These are phyloP conservation scores for Dichetophora obliterata DNA, from an alignment of 2,888 invertebrate genomes.

Conservation along the genomic window DNA sequence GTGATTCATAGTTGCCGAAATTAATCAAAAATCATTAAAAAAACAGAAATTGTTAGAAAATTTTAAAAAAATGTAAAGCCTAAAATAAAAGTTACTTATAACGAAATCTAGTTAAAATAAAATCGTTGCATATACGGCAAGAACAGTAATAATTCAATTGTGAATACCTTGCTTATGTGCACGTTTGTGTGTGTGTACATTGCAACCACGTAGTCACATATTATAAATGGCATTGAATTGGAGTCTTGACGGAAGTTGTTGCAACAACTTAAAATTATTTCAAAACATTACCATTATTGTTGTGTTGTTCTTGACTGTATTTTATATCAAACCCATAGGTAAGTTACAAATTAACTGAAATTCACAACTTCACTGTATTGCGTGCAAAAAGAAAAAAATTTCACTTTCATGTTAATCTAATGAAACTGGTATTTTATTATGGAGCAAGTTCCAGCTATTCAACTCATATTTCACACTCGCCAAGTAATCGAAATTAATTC, in stretches of 20 bases:
- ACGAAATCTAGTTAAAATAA: no score
- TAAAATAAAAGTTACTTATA: neutral
- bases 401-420: constrained; percentile 64
- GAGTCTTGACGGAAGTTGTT: constrained; percentile 42
- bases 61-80: neutral
- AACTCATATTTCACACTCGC: neutral
- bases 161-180: neutral
- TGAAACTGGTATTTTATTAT: constrained; percentile 61
- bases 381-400: constrained; percentile 54
- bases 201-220: constrained; percentile 44
- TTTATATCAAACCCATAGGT: neutral
- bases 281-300: neutral
- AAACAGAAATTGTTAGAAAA: neutral
- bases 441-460: neutral
- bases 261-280: neutral
- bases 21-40: neutral
- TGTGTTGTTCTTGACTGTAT: neutral
- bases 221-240: constrained; percentile 47
- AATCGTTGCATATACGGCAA: no score
- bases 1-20: constrained; percentile 36
- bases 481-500: neutral
- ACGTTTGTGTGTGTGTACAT: neutral
- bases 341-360: neutral
- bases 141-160: neutral
- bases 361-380: neutral